Conservation (phyloP, 2,113 vertebrate genomes). For the Chitala chitala region DNA sequence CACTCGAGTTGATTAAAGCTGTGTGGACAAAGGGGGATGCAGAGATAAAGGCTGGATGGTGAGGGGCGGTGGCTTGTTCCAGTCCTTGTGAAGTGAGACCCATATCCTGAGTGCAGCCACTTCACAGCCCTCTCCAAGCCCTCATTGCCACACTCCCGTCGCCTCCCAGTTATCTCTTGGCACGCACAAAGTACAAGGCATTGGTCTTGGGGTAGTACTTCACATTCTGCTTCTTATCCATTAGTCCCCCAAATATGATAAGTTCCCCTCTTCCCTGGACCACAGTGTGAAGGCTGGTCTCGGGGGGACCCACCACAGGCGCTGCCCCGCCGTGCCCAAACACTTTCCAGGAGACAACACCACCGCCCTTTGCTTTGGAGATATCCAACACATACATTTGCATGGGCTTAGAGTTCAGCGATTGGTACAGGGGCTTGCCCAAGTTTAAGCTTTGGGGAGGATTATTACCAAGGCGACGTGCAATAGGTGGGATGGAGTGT, state of each 20-base stretch:
- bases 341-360: slow-evolving; percentile 84
- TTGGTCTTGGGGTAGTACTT: slow-evolving; percentile 99
- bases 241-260: slow-evolving; percentile 96
- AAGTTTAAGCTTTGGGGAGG: slow-evolving; percentile 94
- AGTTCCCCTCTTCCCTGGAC: slow-evolving; percentile 93
- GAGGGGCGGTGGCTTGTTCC: background rate
- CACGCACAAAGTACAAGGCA: slow-evolving; percentile 98
- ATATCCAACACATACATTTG: slow-evolving; percentile 98
- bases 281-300: slow-evolving; percentile 95
- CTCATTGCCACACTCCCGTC: background rate
- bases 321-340: slow-evolving; percentile 65
- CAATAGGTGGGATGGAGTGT: slow-evolving; percentile 86
- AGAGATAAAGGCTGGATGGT: background rate
- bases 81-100: background rate
- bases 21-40: background rate
- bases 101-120: background rate
- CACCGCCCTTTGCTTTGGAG: slow-evolving; percentile 72
- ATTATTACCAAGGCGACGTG: slow-evolving; percentile 89
- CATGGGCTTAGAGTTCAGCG: slow-evolving; percentile 98
- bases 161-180: slow-evolving; percentile 86
- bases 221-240: slow-evolving; percentile 99
- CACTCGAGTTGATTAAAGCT: background rate
- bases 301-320: slow-evolving; percentile 81
- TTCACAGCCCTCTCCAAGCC: background rate
- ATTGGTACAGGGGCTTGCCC: slow-evolving; percentile 95